phyloP scores from a whole-genome alignment of 2,888 invertebrate species.

The Drosophila testacea region DNA sequence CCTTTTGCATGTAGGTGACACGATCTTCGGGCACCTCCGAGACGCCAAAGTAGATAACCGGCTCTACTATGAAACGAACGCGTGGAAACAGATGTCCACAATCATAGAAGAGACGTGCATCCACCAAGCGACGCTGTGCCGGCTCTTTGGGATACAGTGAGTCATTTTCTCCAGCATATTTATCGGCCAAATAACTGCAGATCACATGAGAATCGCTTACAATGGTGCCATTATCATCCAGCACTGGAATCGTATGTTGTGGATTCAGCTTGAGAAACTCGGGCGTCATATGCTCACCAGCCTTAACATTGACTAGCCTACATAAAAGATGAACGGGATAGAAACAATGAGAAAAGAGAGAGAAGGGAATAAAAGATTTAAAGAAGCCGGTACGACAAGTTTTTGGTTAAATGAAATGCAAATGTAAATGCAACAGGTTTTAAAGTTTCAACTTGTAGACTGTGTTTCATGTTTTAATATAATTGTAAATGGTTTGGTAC shows the following conservation, averaged over 20 bases:
- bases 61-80: constrained; percentile 81
- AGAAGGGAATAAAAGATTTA: not conserved
- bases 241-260: constrained; percentile 85
- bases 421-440: constrained; percentile 44
- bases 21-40: constrained; percentile 83
- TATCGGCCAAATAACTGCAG: constrained; percentile 86
- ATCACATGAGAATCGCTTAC: constrained; percentile 86
- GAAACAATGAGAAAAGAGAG: not conserved
- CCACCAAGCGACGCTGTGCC: constrained; percentile 85
- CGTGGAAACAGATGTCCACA: constrained; percentile 83
- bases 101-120: constrained; percentile 82
- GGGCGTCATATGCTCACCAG: constrained; percentile 77
- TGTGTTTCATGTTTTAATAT: not conserved
- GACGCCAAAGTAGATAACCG: constrained; percentile 83
- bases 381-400: constrained; percentile 8
- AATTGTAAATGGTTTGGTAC: not conserved
- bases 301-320: constrained; percentile 81
- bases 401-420: constrained; percentile 2
- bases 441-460: not conserved
- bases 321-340: too few species aligned
- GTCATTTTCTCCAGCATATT: constrained; percentile 85
- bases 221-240: constrained; percentile 82
- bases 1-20: constrained; percentile 84
- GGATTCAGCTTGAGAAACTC: constrained; percentile 87
- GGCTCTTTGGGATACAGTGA: constrained; percentile 87